A percentile compares a stretch with the other conserved stretches of the same genome.
Conservation (phyloP, 2,797 vertebrate species). For the Pelochelys cantorii region DNA sequence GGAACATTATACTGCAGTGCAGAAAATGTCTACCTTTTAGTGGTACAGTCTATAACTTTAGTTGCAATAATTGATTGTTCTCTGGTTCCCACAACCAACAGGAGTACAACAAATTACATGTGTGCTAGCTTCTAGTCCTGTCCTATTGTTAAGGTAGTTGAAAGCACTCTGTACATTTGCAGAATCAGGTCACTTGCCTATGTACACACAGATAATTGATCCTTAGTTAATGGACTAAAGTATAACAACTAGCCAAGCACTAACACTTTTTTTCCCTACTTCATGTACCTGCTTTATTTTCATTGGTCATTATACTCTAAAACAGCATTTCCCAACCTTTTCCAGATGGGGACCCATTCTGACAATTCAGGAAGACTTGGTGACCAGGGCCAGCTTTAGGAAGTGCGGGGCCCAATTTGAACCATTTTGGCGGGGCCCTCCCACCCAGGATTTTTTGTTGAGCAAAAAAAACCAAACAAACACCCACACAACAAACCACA, state of each 20-base stretch:
- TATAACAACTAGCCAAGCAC: neutral
- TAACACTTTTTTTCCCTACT: neutral
- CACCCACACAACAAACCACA: too few relatives aligned
- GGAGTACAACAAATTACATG: neutral
- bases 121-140: neutral
- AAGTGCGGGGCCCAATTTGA: too few relatives aligned
- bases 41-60: fast-evolving
- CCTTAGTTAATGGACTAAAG: neutral
- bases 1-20: neutral
- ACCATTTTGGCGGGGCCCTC: too few relatives aligned
- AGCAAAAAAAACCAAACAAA: too few relatives aligned
- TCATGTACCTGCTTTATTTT: neutral
- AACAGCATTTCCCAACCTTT: too few relatives aligned
- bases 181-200: neutral
- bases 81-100: neutral
- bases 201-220: neutral
- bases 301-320: neutral
- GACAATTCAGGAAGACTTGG: too few relatives aligned
- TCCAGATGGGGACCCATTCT: too few relatives aligned
- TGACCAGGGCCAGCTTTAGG: too few relatives aligned
- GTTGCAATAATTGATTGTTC: neutral
- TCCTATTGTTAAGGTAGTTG: neutral
- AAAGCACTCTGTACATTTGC: neutral
- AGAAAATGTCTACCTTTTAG: neutral
- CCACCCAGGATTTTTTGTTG: too few relatives aligned